Percentiles rank a stretch among this genome's conserved stretches.
Evolutionary conservation across 2,797 vertebrate genomes (phyloP).

Genomic region (Brotogeris chrysoptera): DNA sequence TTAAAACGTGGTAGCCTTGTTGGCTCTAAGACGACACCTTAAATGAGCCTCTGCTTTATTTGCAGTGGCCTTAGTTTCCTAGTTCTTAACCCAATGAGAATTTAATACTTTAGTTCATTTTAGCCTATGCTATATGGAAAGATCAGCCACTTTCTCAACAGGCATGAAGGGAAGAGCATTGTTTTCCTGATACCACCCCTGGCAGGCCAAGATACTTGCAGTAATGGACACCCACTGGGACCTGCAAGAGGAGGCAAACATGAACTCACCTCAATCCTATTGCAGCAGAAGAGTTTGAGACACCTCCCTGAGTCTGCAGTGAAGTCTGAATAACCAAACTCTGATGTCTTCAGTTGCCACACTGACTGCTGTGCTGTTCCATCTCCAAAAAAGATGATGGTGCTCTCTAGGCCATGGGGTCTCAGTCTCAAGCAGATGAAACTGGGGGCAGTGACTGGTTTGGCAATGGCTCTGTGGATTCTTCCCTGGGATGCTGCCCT

Average conservation of each 20-base stretch:
- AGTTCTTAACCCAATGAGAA: not conserved
- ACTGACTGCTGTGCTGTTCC: not conserved
- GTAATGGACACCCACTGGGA: slow-evolving; percentile 51
- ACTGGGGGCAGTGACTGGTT: not conserved
- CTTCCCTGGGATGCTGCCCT: not conserved
- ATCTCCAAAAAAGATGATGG: not conserved
- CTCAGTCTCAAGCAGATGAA: not conserved
- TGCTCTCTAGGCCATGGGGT: not conserved
- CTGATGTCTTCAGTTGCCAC: not conserved
- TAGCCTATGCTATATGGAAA: not conserved
- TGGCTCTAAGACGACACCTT: not conserved
- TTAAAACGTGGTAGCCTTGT: not conserved
- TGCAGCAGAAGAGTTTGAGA: not conserved
- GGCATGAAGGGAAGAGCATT: slow-evolving; percentile 51
- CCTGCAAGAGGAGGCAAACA: not conserved
- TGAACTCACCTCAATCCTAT: not conserved
- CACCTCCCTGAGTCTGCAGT: not conserved
- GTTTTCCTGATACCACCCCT: slow-evolving; percentile 55
- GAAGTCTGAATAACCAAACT: not conserved
- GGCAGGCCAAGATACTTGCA: slow-evolving; percentile 54
- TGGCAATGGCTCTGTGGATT: not conserved
- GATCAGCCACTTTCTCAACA: slow-evolving; percentile 3
- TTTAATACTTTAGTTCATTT: not conserved
- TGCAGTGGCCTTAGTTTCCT: not conserved
- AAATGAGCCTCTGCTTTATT: not conserved